Base-by-base conservation (phyloP, 2,113 vertebrate species). In the Chaenocephalus aceratus region DNA sequence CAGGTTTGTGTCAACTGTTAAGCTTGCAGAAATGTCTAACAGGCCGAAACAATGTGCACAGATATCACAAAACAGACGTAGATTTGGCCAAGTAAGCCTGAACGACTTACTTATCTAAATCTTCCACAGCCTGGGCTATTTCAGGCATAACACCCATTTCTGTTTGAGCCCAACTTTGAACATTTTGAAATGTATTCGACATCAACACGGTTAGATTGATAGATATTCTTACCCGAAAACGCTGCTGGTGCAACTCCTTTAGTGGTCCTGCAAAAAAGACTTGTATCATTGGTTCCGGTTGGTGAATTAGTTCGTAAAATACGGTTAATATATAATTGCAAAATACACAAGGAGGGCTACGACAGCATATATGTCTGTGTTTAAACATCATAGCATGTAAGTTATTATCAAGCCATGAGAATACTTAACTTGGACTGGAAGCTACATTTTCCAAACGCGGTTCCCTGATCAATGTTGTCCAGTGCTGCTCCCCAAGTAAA, bases 121-220 rank as follows among this genome's bases (percentile, higher is more conserved):
- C 98, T 69, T 99, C 98, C 76, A 98, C 97, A 21, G 98, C 98
- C 93, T 99, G 97, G n/a, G 97, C 98, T 60, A 99, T 99, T 91
- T 99, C 98, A 54, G 96, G 94, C 98, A 99, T 99, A 62, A 99
- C 98, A 14, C 98, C 98, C 97, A 99, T 96, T 90, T 99, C 98
- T 99, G 91, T 14, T 1, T 11, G 26, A 26, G 2, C 26, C 26
- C 26, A 87, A 73, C 6, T 26, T 18, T 34, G 0, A 15, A 23
- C 26, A 30, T 30, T 30, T 2, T 30, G 2, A 48, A 3, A 30
- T 30, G 26, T 30, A 30, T 14, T 3, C 2, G 0, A 10, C 0
- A 0, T 11, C 0, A 26, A 18, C 0, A 61, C n/a, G 0, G 6
- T 16, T 0, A 41, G 11, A 30, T 44, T 0, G 12, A 7, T 2